Base-by-base conservation (phyloP, 2,113 vertebrate species). In the Gasterosteus nipponicus region DNA sequence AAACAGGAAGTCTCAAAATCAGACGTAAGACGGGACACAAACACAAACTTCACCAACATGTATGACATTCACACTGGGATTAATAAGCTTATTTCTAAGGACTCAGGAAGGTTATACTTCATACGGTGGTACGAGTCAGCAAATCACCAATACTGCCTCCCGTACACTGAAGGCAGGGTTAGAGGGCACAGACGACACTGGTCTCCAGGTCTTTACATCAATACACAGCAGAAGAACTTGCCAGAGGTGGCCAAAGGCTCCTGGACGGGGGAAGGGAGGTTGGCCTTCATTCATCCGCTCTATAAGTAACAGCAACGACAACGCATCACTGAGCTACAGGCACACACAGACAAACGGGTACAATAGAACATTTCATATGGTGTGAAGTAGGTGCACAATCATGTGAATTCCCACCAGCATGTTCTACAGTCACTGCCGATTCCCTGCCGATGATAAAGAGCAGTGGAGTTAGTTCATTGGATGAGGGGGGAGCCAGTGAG, bases 241-340 rank as follows among this genome's bases (percentile, higher is more conserved):
- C 80, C 74, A 54, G 51, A 69, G 77, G 87, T 84, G 57, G 81
- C 29, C 68, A 81, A 18, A 69, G 70, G 46, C 77, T 80, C 75
- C 69, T 44, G 77, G 69, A 69, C 62, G 31, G 39, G 49, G 77
- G 57, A 14, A 1, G 53, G 53, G 53, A 29, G 26, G 57, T 16
- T 35, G 38, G 62, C 75, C 61, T 15, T 82, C 85, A 88, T 91
- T 91, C 81, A 92, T 92, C 92, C 90, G 66, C 84, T 80, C 46
- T 42, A 2, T 26, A 67, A 70, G 66, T 85, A 86, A 66, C 78
- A 75, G 80, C 78, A 76, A 73, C 72, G 73, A 73, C 57, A 16
- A 78, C 79, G 75, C 83, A 82, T 90, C 87, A 82, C 86, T 88
- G 78, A 82, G 79, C 80, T 63, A n/a, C 62, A 41, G 59, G 67